These are phyloP conservation scores for Piaya cayana DNA, from an alignment of 2,113 vertebrate species.

Conservation along the genomic window DNA sequence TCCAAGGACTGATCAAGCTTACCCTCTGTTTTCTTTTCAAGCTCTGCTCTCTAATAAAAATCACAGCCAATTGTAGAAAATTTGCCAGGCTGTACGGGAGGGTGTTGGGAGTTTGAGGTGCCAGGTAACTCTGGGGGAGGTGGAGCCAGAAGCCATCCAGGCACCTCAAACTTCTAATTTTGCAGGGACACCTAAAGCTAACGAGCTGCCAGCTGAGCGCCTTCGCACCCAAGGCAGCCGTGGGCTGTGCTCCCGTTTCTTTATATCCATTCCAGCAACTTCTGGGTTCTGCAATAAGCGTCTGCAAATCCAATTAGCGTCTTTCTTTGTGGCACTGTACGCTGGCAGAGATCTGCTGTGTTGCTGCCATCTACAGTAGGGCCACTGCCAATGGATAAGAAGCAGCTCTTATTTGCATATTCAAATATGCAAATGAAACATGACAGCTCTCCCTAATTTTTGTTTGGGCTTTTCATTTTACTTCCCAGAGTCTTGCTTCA, in stretches of 20 bases:
- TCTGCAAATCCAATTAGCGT: slow-evolving; percentile 68
- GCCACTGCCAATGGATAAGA: slow-evolving; percentile 66
- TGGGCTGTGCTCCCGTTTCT: slow-evolving; percentile 54
- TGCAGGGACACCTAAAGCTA: slow-evolving; percentile 32
- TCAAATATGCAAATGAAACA: slow-evolving; percentile 34
- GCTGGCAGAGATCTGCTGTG: slow-evolving; percentile 62
- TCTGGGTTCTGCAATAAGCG: slow-evolving; percentile 56
- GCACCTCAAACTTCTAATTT: slow-evolving; percentile 9
- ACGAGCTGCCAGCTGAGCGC: slow-evolving; percentile 56
- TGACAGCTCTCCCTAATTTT: slow-evolving; percentile 22
- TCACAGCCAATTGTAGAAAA: background rate
- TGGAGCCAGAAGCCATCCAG: slow-evolving; percentile 7
- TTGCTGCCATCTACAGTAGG: slow-evolving; percentile 71
- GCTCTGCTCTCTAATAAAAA: background rate
- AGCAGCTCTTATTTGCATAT: slow-evolving; percentile 48
- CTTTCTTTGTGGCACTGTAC: slow-evolving; percentile 56
- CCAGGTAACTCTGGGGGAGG: background rate
- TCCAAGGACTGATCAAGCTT: background rate
- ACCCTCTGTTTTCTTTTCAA: background rate
- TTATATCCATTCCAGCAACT: slow-evolving; percentile 63
- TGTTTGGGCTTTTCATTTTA: slow-evolving; percentile 1
- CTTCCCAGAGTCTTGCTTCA: background rate
- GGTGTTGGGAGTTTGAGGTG: background rate
- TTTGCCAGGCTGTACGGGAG: background rate
- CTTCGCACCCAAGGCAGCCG: slow-evolving; percentile 54